Evolutionary conservation across 2,113 vertebrate species (phyloP).

Genomic region (Crypturellus undulatus): DNA sequence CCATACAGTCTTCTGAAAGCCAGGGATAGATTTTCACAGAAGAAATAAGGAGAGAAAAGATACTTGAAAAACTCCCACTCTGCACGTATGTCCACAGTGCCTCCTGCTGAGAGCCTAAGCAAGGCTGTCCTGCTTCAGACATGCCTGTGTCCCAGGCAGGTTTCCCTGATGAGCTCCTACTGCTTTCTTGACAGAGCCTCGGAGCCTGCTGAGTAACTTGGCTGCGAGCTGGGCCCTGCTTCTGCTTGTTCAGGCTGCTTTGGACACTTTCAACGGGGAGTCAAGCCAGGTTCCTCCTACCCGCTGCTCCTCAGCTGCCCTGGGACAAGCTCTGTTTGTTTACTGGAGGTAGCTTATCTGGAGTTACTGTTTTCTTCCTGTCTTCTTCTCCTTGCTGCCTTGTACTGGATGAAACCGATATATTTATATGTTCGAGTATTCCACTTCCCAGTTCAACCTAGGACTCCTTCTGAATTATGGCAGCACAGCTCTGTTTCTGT

Average conservation of each 20-base stretch:
- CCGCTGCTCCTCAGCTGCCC: not conserved
- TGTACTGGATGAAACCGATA: not conserved
- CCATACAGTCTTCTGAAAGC: not conserved
- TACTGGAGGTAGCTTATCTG: not conserved
- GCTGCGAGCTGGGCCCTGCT: not conserved
- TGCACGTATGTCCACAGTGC: not conserved
- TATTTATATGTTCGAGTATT: not conserved
- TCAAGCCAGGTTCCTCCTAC: conserved; percentile 21
- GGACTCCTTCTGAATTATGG: not conserved
- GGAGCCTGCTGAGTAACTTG: conserved; percentile 28
- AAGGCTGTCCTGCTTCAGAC: not conserved
- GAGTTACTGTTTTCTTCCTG: conserved; percentile 11
- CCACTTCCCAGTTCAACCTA: not conserved
- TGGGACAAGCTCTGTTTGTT: conserved; percentile 28
- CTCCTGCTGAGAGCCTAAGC: not conserved
- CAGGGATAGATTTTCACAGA: not conserved
- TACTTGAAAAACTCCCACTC: not conserved
- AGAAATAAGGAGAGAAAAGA: not conserved
- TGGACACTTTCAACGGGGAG: not conserved
- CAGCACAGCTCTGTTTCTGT: not conserved
- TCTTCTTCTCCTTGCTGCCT: not conserved
- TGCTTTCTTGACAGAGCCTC: conserved; percentile 15
- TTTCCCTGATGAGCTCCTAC: not conserved
- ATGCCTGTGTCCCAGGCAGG: not conserved
- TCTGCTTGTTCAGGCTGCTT: not conserved